Evolutionary conservation across 2,113 vertebrate species (phyloP), one percentile per base, ranked within the genome.

Genomic region (Sapayoa aenigma): DNA sequence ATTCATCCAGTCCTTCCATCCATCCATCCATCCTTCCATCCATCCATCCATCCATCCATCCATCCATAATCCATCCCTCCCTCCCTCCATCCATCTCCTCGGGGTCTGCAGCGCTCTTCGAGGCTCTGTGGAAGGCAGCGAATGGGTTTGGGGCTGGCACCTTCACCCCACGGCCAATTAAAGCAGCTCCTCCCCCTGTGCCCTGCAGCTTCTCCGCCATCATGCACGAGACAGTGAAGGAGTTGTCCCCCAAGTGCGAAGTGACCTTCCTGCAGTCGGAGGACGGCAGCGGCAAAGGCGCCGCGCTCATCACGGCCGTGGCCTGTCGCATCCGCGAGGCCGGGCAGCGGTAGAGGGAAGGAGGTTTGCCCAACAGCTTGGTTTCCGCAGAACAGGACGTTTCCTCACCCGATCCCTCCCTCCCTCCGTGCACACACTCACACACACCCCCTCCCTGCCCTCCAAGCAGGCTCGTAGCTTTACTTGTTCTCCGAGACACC

Each of bases 211-310:
- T 99, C 97, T 98, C 99, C 58, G 97, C 95, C 39, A 41, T 99
- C 80, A 98, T 99, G 99, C 98, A 98, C 0, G 98, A 99, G 59
- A 99, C 99, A 0, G 96, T 99, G 90, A 98, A 97, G 93, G 98
- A 98, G 86, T 69, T 99, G 97, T 98, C 99, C 2, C 99, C 99
- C 0, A 98, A 98, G 89, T 99, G 99, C 13, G 97, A 99, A 6
- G 99, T 99, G 94, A 98, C 98, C 18, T 99, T 99, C 95, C 95
- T 99, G 71, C 98, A 99, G 96, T 99, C 99, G 0, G 99, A 99
- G 92, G 99, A 99, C 0, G 99, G 99, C 94, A 99, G 99, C 3
- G 99, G 99, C 37, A 99, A 99, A 62, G 99, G 99, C 6, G 99
- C 99, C 0, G 99, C 99, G 1, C 98, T 99, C 74, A 99, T 99